These are phyloP conservation scores for Parnassius orleans DNA, from an alignment of 2,888 invertebrate genomes.

Conservation along the genomic window DNA sequence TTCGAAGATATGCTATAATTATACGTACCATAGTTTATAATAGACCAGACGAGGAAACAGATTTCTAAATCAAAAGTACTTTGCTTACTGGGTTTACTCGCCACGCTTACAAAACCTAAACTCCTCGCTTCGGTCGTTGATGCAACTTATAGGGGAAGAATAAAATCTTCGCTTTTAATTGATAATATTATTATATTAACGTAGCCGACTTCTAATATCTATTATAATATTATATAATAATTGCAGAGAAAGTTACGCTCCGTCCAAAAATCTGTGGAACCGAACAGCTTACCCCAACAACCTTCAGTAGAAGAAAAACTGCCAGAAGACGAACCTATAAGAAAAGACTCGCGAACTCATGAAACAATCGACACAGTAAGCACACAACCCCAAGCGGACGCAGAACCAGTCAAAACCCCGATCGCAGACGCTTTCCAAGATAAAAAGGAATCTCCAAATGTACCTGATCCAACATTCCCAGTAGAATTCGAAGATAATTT, in stretches of 20 bases:
- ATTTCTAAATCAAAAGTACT: too few relatives aligned
- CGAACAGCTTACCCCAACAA: constrained; percentile 55
- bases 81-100: too few relatives aligned
- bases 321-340: constrained; percentile 47
- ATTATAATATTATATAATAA: too few relatives aligned
- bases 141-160: too few relatives aligned
- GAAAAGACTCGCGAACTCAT: constrained; percentile 13
- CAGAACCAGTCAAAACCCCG: constrained; percentile 29
- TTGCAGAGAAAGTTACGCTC: constrained; percentile 84
- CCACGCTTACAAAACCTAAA: too few relatives aligned
- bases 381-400: constrained; percentile 21
- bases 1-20: too few relatives aligned
- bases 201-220: too few relatives aligned
- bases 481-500: constrained; percentile 58
- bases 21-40: too few relatives aligned
- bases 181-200: too few relatives aligned
- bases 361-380: constrained; percentile 12
- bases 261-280: constrained; percentile 80
- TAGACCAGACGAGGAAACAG: too few relatives aligned
- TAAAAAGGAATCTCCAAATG: constrained; percentile 39
- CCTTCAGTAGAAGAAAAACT: constrained; percentile 63
- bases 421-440: constrained; percentile 34
- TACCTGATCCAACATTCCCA: constrained; percentile 55
- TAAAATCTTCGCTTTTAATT: too few relatives aligned
- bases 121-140: too few relatives aligned